Conservation (phyloP, 2,888 invertebrate species). For the Pardosa pseudoannulata region DNA sequence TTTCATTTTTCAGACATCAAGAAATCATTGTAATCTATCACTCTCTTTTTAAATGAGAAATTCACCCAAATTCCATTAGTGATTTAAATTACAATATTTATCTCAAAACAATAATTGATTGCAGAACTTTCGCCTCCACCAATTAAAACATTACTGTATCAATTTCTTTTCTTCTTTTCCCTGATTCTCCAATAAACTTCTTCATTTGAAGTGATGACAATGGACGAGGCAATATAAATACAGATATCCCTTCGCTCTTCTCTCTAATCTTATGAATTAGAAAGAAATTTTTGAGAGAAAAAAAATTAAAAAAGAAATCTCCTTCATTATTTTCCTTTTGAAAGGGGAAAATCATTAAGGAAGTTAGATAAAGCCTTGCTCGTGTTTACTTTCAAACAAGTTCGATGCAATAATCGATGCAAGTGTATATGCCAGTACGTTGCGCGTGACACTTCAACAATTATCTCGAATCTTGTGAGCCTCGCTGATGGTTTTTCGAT, state of each 20-base stretch:
- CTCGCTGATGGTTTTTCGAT: conserved; percentile 68
- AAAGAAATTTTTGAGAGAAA: neutral
- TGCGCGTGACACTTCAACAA: conserved; percentile 47
- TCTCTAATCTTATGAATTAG: neutral
- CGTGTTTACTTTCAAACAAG: conserved; percentile 69
- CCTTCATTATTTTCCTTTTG: conserved; percentile 47
- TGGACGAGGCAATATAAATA: neutral
- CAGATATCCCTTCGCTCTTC: neutral
- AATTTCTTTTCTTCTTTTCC: no score
- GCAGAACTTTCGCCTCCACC: no score
- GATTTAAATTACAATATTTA: no score
- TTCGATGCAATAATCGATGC: conserved; percentile 70
- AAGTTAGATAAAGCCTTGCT: conserved; percentile 37
- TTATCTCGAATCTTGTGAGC: conserved; percentile 44
- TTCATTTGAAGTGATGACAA: neutral
- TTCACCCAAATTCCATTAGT: no score
- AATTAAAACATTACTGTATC: no score
- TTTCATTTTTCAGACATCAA: no score
- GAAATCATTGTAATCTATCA: no score
- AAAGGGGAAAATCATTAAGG: conserved; percentile 63
- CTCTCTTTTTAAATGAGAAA: no score
- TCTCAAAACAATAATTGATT: no score
- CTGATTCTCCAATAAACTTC: no score
- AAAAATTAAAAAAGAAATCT: neutral
- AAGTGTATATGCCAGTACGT: conserved; percentile 12